A percentile compares a stretch with the other conserved stretches of the same genome.
These are phyloP conservation scores for Stenotaenia linearis DNA, from an alignment of 2,888 invertebrate species.

Conservation along the genomic window DNA sequence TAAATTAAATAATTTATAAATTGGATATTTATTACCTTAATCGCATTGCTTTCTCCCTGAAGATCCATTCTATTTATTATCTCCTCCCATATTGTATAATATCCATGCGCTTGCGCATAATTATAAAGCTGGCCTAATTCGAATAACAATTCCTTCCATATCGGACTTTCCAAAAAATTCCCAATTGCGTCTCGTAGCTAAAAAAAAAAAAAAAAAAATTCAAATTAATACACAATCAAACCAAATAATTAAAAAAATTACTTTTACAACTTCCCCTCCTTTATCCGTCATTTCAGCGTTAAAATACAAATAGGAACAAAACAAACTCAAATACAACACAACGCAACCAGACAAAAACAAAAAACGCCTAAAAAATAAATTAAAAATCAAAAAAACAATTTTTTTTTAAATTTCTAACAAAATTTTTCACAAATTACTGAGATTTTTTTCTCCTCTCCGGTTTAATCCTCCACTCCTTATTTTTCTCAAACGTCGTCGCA, in stretches of 20 bases:
- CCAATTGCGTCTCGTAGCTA: slow-evolving; percentile 72
- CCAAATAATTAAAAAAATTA: neutral
- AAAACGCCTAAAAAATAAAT: neutral
- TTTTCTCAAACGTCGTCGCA: neutral
- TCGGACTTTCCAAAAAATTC: slow-evolving; percentile 82
- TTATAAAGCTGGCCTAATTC: slow-evolving; percentile 64
- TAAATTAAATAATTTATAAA: neutral
- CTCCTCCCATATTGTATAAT: slow-evolving; percentile 80
- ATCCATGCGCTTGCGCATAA: slow-evolving; percentile 78
- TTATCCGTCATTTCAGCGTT: slow-evolving; percentile 75
- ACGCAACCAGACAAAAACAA: slow-evolving; percentile 50
- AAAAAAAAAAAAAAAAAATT: neutral
- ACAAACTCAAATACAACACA: slow-evolving; percentile 64
- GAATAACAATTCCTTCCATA: slow-evolving; percentile 67
- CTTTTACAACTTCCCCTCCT: neutral
- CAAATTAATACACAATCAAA: slow-evolving; percentile 3
- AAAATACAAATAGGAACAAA: slow-evolving; percentile 76
- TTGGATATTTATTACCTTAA: too few species aligned
- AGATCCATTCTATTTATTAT: slow-evolving; percentile 80
- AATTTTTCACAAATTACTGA: neutral
- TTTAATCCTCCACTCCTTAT: neutral
- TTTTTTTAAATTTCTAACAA: neutral
- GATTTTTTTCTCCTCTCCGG: neutral
- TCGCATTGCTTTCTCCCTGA: slow-evolving; percentile 82
- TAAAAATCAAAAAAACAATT: neutral